Evolutionary conservation across 2,888 invertebrate genomes (phyloP).

Genomic region (Latheticus oryzae): DNA sequence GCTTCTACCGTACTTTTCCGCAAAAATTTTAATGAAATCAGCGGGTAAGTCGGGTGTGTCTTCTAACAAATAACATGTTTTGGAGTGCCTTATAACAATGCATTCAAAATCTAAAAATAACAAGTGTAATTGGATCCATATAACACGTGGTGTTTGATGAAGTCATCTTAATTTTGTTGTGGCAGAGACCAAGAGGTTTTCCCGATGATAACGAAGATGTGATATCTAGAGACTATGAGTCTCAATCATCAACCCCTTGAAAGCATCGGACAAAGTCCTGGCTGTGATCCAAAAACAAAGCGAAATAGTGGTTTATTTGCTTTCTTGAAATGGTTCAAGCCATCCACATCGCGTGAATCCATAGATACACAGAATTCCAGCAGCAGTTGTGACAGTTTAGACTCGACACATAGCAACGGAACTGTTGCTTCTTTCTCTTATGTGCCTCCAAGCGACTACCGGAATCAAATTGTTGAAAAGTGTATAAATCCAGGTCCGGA

Average conservation of each 20-base stretch:
- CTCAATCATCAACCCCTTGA: slow-evolving; percentile 54
- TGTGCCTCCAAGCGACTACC: slow-evolving; percentile 70
- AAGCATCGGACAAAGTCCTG: slow-evolving; percentile 61
- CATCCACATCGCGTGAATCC: slow-evolving; percentile 64
- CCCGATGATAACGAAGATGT: slow-evolving; percentile 41
- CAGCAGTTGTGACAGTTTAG: slow-evolving; percentile 72
- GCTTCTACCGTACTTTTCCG: slow-evolving; percentile 29
- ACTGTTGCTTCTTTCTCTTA: slow-evolving; percentile 81
- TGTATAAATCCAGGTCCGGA: slow-evolving; percentile 70
- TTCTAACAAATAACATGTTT: slow-evolving; percentile 9
- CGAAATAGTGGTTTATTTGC: slow-evolving; percentile 70
- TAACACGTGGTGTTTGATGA: slow-evolving; percentile 21
- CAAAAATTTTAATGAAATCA: slow-evolving; percentile 19
- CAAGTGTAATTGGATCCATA: slow-evolving; percentile 12
- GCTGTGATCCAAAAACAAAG: slow-evolving; percentile 63
- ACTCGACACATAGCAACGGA: slow-evolving; percentile 77
- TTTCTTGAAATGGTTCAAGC: slow-evolving; percentile 80
- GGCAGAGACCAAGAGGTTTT: slow-evolving; percentile 43
- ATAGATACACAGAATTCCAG: slow-evolving; percentile 61
- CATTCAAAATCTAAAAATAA: slow-evolving; percentile 30
- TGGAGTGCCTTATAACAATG: background rate
- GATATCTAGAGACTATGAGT: slow-evolving; percentile 55
- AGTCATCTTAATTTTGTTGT: slow-evolving; percentile 19
- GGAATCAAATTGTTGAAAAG: slow-evolving; percentile 61
- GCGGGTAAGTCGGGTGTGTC: slow-evolving; percentile 29